Evolutionary conservation across 2,888 invertebrate species (phyloP).

Genomic region (Cataglyphis albicans): DNA sequence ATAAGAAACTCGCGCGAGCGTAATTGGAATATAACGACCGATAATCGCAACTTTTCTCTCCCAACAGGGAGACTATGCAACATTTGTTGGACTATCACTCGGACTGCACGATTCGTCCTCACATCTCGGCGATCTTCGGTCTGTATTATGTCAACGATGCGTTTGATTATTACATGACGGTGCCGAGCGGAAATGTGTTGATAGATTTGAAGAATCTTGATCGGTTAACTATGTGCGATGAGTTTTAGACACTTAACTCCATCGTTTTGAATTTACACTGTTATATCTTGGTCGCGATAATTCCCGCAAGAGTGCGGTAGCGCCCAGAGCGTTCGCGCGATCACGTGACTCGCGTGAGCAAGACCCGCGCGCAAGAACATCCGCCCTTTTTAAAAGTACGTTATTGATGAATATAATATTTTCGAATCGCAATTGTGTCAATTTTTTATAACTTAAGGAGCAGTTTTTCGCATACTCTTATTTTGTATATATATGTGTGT

Average conservation of each 20-base stretch:
- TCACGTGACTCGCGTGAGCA: neutral
- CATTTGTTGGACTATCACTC: constrained; percentile 41
- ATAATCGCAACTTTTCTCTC: neutral
- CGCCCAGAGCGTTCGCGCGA: neutral
- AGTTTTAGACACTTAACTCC: neutral
- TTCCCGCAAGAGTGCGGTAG: constrained; percentile 12
- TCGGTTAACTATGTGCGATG: constrained; percentile 7
- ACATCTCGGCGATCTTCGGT: constrained; percentile 56
- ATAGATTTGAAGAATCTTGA: constrained; percentile 55
- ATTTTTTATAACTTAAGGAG: neutral
- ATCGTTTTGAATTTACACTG: neutral
- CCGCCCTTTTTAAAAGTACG: neutral
- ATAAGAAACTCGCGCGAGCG: neutral
- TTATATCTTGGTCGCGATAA: neutral
- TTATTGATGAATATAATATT: neutral
- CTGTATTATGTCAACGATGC: constrained; percentile 33
- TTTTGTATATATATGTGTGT: neutral
- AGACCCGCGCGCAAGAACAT: neutral
- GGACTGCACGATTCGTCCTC: constrained; percentile 32
- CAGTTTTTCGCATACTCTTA: neutral
- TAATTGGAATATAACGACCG: neutral
- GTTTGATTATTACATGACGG: constrained; percentile 43
- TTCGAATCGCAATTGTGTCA: neutral
- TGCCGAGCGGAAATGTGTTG: constrained; percentile 44
- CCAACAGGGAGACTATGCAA: constrained; percentile 47